Conservation (phyloP, 1,140 invertebrate species). For the Drosophila trapezifrons region DNA sequence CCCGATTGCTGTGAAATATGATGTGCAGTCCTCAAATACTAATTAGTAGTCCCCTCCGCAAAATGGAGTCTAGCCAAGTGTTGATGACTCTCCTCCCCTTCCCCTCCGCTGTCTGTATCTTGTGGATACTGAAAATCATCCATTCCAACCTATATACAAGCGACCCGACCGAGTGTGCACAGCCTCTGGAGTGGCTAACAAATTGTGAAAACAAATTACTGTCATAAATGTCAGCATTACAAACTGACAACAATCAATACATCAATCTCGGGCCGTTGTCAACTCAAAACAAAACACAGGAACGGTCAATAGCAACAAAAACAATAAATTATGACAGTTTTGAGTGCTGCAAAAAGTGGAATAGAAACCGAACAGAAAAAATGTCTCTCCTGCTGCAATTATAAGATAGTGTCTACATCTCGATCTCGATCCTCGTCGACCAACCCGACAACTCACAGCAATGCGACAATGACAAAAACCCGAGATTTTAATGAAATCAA, state of each 20-base stretch:
- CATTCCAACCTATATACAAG: constrained; percentile 27
- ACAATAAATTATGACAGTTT: constrained; percentile 78
- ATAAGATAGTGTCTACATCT: constrained; percentile 53
- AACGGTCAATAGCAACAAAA: constrained; percentile 15
- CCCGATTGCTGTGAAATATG: constrained; percentile 78
- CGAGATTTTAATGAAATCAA: constrained; percentile 74
- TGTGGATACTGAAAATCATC: constrained; percentile 8
- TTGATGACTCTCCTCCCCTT: constrained; percentile 12
- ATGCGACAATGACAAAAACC: constrained; percentile 57
- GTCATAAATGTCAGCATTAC: constrained; percentile 81
- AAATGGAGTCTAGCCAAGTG: constrained; percentile 46
- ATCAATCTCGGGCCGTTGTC: constrained; percentile 71
- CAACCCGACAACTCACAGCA: constrained; percentile 61
- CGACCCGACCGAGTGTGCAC: background rate
- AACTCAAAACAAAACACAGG: constrained; percentile 48
- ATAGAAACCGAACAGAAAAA: constrained; percentile 18
- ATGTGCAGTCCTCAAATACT: constrained; percentile 61
- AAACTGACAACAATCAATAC: constrained; percentile 79
- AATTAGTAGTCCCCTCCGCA: constrained; percentile 59
- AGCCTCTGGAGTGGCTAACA: constrained; percentile 56
- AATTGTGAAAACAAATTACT: constrained; percentile 82
- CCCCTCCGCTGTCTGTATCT: background rate
- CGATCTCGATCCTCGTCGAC: constrained; percentile 35
- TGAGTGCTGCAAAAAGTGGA: constrained; percentile 52
- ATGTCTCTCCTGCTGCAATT: constrained; percentile 40